phyloP scores from a whole-genome alignment of 2,888 invertebrate genomes.

The Biston stratarius region DNA sequence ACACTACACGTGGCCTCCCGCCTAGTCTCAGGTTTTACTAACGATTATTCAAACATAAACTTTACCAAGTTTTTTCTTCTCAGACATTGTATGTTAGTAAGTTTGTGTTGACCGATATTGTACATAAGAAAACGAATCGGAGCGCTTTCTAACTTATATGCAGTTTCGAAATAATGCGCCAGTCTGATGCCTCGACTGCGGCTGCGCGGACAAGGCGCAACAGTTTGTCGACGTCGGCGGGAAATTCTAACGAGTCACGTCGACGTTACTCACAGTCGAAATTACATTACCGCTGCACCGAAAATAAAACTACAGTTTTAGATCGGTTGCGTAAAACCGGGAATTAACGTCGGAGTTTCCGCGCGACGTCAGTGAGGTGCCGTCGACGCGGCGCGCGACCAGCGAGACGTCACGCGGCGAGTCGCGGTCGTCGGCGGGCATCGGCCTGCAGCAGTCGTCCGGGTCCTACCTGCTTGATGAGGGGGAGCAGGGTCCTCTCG shows the following conservation, averaged over 20 bases:
- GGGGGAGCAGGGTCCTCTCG: conserved; percentile 96
- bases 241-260: conserved; percentile 73
- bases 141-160: background rate
- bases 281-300: conserved; percentile 65
- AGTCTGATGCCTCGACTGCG: conserved; percentile 54
- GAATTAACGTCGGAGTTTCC: conserved; percentile 65
- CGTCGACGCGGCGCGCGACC: conserved; percentile 57
- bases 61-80: conserved; percentile 19
- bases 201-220: conserved; percentile 75
- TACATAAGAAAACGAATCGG: background rate
- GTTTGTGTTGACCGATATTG: background rate
- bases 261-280: conserved; percentile 64
- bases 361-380: conserved; percentile 70
- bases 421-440: conserved; percentile 36
- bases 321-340: conserved; percentile 70
- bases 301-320: conserved; percentile 76
- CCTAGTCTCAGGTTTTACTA: conserved; percentile 35
- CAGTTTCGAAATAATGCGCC: conserved; percentile 60
- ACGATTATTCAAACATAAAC: conserved; percentile 8
- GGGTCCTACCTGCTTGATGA: conserved; percentile 95
- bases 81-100: background rate
- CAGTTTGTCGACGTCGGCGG: conserved; percentile 80
- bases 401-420: conserved; percentile 54
- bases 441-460: conserved; percentile 50
- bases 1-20: conserved; percentile 64